Evolutionary conservation across 2,113 vertebrate species (phyloP).

Genomic region (Limnothrissa miodon): DNA sequence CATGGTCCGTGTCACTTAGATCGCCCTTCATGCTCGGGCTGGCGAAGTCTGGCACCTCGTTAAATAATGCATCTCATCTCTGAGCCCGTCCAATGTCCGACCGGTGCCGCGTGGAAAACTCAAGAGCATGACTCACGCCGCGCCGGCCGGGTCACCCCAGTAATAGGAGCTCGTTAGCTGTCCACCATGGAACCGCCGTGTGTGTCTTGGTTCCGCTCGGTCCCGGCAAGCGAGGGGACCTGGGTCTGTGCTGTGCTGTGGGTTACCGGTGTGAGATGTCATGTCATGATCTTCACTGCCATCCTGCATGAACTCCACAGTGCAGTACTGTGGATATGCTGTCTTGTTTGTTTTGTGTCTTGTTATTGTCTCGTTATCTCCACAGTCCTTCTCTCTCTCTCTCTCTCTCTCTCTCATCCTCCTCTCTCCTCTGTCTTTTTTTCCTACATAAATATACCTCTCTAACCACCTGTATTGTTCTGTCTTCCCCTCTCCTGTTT

Average conservation of each 20-base stretch:
- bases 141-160: neutral
- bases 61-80: constrained; percentile 23
- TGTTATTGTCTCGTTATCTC: neutral
- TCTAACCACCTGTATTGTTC: constrained; percentile 37
- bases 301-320: neutral
- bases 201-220: neutral
- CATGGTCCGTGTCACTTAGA: neutral
- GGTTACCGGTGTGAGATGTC: neutral
- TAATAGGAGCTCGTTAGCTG: constrained; percentile 4
- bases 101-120: neutral
- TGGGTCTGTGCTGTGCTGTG: too few species aligned
- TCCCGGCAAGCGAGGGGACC: neutral
- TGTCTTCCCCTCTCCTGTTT: neutral
- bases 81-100: neutral
- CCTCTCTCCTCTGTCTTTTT: neutral
- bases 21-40: constrained; percentile 22
- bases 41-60: neutral
- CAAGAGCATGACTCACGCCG: neutral
- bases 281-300: neutral
- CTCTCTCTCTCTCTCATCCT: constrained; percentile 40
- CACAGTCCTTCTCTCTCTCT: constrained; percentile 21
- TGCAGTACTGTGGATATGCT: neutral
- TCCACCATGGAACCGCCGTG: neutral
- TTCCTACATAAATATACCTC: neutral
- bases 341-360: neutral